phyloP scores from a whole-genome alignment of 2,888 invertebrate genomes.

The Euzetes globulus region DNA sequence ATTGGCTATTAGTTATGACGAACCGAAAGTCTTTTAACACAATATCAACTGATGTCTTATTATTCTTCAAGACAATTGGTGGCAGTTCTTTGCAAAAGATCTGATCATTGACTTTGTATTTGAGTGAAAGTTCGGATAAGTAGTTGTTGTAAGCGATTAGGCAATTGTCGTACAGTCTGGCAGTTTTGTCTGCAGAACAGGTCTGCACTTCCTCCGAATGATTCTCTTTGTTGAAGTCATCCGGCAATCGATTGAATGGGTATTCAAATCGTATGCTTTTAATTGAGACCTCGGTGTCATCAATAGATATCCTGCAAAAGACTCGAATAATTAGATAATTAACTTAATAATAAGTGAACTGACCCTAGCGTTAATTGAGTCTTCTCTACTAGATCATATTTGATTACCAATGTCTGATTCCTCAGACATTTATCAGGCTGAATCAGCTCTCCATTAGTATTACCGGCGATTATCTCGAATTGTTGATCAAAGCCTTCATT shows the following conservation, averaged over 20 bases:
- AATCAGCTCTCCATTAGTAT: not conserved
- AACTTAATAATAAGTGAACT: not conserved
- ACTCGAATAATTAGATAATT: not conserved
- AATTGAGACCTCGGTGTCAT: not conserved
- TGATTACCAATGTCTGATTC: not conserved
- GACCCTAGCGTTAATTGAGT: not conserved
- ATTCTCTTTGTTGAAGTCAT: not conserved
- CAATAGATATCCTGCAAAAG: not conserved
- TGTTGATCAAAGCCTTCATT: not conserved
- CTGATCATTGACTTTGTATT: not conserved
- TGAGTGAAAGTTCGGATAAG: not conserved
- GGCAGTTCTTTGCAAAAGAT: not conserved
- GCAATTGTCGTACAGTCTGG: not conserved
- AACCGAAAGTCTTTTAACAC: not conserved
- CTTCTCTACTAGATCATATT: not conserved
- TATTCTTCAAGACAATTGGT: not conserved
- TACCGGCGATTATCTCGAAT: not conserved
- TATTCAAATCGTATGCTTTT: constrained; percentile 3
- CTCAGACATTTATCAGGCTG: not conserved
- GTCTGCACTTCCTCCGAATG: not conserved
- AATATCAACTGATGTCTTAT: not conserved
- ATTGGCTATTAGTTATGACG: not conserved
- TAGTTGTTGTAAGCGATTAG: not conserved
- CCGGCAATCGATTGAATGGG: not conserved
- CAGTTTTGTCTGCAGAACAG: not conserved